Evolutionary conservation across 2,888 invertebrate genomes (phyloP).

Genomic region (Thecocarcelia acutangulata): DNA sequence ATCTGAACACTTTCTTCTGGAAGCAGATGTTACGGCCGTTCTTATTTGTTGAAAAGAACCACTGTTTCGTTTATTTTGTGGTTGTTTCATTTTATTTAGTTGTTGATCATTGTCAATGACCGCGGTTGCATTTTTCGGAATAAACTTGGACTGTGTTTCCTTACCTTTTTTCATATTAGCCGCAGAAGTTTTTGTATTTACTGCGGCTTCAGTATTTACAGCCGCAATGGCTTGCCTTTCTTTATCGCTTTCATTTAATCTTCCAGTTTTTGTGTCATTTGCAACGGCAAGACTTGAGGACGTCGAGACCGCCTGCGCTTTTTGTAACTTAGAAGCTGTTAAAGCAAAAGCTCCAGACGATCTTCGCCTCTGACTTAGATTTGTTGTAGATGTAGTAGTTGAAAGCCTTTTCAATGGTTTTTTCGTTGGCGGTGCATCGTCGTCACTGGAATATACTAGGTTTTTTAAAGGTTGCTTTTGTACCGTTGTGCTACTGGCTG

Average conservation of each 20-base stretch:
- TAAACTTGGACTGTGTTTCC: slow-evolving; percentile 29
- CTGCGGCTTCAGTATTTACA: slow-evolving; percentile 70
- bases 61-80: slow-evolving; percentile 47
- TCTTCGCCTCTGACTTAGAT: slow-evolving; percentile 77
- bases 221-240: slow-evolving; percentile 71
- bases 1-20: slow-evolving; percentile 61
- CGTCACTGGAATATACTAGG: slow-evolving; percentile 85
- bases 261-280: slow-evolving; percentile 73
- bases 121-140: slow-evolving; percentile 14
- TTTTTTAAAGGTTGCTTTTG: slow-evolving; percentile 80
- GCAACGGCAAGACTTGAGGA: slow-evolving; percentile 71
- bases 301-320: slow-evolving; percentile 75
- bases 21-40: slow-evolving; percentile 15
- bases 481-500: slow-evolving; percentile 74
- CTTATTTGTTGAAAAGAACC: slow-evolving; percentile 41
- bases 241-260: slow-evolving; percentile 72
- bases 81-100: slow-evolving; percentile 48
- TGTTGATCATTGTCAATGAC: slow-evolving; percentile 36
- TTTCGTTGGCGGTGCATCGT: slow-evolving; percentile 82
- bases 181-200: slow-evolving; percentile 70
- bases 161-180: slow-evolving; percentile 53
- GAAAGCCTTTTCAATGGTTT: slow-evolving; percentile 70
- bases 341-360: slow-evolving; percentile 70
- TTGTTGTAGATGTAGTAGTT: slow-evolving; percentile 67
- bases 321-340: slow-evolving; percentile 75